Evolutionary conservation across 2,797 vertebrate genomes (phyloP).

Genomic region (Crocodylus rhombifer): DNA sequence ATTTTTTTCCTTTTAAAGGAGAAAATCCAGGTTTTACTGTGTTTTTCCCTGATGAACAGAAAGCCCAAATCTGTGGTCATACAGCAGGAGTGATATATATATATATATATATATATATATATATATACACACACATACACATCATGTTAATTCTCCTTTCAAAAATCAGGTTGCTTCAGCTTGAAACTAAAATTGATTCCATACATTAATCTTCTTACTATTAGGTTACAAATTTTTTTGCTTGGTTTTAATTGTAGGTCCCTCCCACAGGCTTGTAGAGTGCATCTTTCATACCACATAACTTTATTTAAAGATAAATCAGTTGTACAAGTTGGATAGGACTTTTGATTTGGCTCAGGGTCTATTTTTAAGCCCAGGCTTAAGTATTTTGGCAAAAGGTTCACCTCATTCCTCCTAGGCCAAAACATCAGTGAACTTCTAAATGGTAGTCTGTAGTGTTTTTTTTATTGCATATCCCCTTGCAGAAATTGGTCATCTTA

Average conservation of each 20-base stretch:
- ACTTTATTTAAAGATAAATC: background rate
- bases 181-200: background rate
- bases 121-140: too few relatives aligned
- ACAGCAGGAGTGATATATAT: background rate
- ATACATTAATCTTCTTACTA: background rate
- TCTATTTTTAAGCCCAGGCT: too few relatives aligned
- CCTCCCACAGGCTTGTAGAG: too few relatives aligned
- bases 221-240: background rate
- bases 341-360: too few relatives aligned
- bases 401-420: background rate
- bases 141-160: fast-evolving
- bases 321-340: too few relatives aligned
- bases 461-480: background rate
- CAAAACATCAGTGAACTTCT: background rate
- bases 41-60: too few relatives aligned
- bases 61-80: too few relatives aligned
- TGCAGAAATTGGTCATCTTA: background rate
- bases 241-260: background rate
- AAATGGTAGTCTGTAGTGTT: background rate
- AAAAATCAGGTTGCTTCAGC: background rate
- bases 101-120: too few relatives aligned
- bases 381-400: background rate
- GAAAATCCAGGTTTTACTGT: too few relatives aligned
- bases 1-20: too few relatives aligned
- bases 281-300: background rate